Evolutionary conservation across 1,140 invertebrate species (phyloP).

Genomic region (Drosophila dunni): DNA sequence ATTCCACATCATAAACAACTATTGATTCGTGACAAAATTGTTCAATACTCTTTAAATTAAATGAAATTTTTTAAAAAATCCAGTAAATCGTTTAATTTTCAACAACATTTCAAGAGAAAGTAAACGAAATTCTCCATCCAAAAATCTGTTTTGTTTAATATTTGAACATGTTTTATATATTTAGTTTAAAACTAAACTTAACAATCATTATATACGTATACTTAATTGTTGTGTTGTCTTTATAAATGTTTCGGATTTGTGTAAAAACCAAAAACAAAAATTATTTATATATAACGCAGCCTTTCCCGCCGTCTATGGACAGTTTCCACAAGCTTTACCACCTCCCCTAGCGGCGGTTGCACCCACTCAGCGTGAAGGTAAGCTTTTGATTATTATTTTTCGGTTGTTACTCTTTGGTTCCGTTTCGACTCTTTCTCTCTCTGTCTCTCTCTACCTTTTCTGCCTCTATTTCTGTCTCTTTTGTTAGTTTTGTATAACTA

Average conservation of each 20-base stretch:
- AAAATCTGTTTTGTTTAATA: background rate
- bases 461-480: constrained; percentile 14
- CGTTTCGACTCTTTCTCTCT: constrained; percentile 1
- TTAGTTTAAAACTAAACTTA: constrained; percentile 39
- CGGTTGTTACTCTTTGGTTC: background rate
- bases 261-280: constrained; percentile 84
- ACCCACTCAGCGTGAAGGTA: constrained; percentile 97
- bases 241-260: constrained; percentile 84
- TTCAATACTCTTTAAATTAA: too few relatives aligned
- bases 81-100: constrained; percentile 11
- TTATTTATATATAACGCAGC: constrained; percentile 93
- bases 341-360: constrained; percentile 95
- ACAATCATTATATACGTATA: constrained; percentile 62
- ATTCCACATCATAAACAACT: constrained; percentile 7
- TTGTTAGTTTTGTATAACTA: constrained; percentile 52
- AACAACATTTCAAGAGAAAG: background rate
- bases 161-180: constrained; percentile 10
- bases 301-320: constrained; percentile 97
- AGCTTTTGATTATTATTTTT: constrained; percentile 85
- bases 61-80: constrained; percentile 11
- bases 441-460: constrained; percentile 23
- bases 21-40: background rate
- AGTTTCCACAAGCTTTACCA: constrained; percentile 97
- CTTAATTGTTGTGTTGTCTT: constrained; percentile 84
- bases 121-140: background rate